phyloP scores from a whole-genome alignment of 2,797 vertebrate genomes.

The Diplodus puntazzo region DNA sequence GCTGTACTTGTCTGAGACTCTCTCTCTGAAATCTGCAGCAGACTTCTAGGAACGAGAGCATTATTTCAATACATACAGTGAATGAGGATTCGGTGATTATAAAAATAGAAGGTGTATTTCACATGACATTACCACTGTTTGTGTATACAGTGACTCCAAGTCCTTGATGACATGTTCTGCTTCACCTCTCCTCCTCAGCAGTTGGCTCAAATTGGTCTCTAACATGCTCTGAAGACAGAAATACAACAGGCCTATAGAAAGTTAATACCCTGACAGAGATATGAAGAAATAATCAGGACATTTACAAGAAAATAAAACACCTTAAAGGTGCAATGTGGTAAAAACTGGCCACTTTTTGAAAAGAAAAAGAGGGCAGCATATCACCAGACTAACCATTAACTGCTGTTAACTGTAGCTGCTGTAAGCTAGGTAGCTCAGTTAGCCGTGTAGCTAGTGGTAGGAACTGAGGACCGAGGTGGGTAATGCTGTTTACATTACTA shows the following conservation, averaged over 20 bases:
- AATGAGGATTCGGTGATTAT: not conserved
- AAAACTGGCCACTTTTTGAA: too few species aligned
- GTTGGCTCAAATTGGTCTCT: conserved; percentile 69
- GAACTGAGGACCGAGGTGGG: too few species aligned
- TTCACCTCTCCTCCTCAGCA: conserved; percentile 76
- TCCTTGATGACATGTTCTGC: conserved; percentile 78
- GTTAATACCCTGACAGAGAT: not conserved
- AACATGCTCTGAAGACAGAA: conserved; percentile 73
- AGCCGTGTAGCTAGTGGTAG: too few species aligned
- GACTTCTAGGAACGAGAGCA: conserved; percentile 65
- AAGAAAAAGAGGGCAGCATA: too few species aligned
- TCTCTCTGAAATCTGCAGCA: conserved; percentile 74
- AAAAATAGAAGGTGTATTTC: not conserved
- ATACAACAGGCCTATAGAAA: conserved; percentile 40
- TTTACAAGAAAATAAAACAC: conserved; percentile 14
- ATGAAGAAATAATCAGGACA: not conserved
- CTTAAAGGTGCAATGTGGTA: too few species aligned
- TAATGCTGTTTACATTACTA: too few species aligned
- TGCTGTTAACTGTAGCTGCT: too few species aligned
- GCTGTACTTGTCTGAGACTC: conserved; percentile 82
- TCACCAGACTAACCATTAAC: too few species aligned
- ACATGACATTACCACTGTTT: conserved; percentile 77
- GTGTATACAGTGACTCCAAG: conserved; percentile 76
- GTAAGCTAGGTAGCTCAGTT: too few species aligned
- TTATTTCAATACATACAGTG: not conserved